Base-by-base conservation (phyloP, 30 jellyfish, hydroid and myxozoan species). In the Aurelia aurita region DNA sequence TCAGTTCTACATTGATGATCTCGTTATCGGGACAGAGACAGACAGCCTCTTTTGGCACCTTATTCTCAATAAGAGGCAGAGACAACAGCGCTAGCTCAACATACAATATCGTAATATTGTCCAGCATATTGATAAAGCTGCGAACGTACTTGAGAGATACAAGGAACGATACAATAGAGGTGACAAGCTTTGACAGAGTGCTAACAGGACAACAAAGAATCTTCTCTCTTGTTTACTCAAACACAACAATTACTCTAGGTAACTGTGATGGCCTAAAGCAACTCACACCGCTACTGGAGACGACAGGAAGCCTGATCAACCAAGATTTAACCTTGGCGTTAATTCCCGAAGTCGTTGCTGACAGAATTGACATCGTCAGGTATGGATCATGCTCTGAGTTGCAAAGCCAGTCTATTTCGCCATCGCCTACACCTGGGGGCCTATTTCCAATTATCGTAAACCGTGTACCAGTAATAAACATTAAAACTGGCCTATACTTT, bases 351-450 rank as follows among this genome's bases (percentile, higher is more conserved):
- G 71, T 87, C 22, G 87, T 59, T 19, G 67, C 89, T 18, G 89
- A 87, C 15, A 43, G 87, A 21, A 69, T 87, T 26, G 87, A 75
- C 49, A 61, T 87, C 20, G 51, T 39, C 10, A 69, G 87, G 25
- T 60, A 74, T 16, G 96, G 96, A 9, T 18, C 35, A 49, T 87
- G 96, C 43, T 39, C 90, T 4, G 16, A 16, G 53, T 6, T 25
- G 45, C 34, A 25, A 27, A 49, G 35, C 46, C 63, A 22, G 28
- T 9, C 82, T 12, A 39, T 62, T 21, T 20, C 12, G 19, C 90
- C 96, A 2, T 76, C 96, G 16, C 90, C 90, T 55, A 87, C 82
- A 27, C 65, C 81, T 23, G 82, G 79, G 6, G 85, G 88, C 76
- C 61, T 83, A 22, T 77, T 58, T 58, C 96, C 96, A 11, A 73